Evolutionary conservation across 2,113 vertebrate species (phyloP).

Genomic region (Pseudois nayaur): DNA sequence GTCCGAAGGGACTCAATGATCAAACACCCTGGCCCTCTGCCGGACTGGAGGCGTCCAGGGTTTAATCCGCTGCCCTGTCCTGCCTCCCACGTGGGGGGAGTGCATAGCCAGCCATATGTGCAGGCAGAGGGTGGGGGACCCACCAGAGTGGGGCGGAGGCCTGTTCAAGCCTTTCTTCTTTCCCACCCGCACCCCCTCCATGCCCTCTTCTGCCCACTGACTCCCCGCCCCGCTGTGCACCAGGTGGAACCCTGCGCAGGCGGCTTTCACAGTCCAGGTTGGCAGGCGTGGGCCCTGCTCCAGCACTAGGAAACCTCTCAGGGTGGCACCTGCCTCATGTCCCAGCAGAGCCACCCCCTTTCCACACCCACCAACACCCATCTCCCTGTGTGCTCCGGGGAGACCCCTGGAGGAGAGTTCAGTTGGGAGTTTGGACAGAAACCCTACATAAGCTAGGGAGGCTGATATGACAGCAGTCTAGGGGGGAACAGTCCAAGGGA

Average conservation of each 20-base stretch:
- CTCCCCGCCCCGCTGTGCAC: rapidly evolving
- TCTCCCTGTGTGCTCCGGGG: not conserved
- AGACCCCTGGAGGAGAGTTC: not conserved
- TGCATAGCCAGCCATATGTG: rapidly evolving
- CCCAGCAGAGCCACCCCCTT: not conserved
- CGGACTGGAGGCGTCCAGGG: not conserved
- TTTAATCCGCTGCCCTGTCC: not conserved
- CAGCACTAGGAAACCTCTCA: not conserved
- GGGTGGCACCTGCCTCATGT: rapidly evolving
- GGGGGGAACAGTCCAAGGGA: not conserved
- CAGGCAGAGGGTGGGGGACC: not conserved
- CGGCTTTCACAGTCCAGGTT: not conserved
- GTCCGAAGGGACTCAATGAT: not conserved
- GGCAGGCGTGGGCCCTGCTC: not conserved
- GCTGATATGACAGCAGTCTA: not conserved
- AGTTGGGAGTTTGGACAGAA: not conserved
- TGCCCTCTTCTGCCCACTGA: not conserved
- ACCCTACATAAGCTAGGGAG: not conserved
- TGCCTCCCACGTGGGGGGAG: not conserved
- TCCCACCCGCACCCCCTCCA: not conserved
- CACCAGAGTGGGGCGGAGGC: not conserved
- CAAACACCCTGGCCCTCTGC: rapidly evolving
- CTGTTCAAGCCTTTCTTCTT: not conserved
- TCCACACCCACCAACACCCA: not conserved
- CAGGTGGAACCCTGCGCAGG: rapidly evolving